Evolutionary conservation across 2,888 invertebrate genomes (phyloP), one percentile per base, ranked within the genome.

Genomic region (Mythimna impura): DNA sequence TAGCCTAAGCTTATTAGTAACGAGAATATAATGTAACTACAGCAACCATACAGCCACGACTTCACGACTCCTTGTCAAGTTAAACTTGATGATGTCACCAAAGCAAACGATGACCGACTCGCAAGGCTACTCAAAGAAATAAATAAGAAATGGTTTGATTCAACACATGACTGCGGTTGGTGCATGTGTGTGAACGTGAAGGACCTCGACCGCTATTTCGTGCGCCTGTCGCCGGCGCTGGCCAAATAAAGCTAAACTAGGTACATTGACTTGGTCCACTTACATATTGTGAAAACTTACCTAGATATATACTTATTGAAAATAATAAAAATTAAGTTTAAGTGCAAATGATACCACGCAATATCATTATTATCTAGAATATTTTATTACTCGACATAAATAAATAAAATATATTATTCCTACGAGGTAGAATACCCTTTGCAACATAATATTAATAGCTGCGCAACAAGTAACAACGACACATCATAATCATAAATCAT

Each of bases 171-270:
- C 70, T 86, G 86, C 83, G 81, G 84, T 85, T 83, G 84, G 75
- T 83, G 86, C 87, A 87, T 89, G 91, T 92, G 89, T 91, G 92
- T 90, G 90, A 91, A 89, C 91, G 92, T 90, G 90, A 91, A 91
- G 89, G 92, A 91, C 94, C 94, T 94, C 94, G 94, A 92, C 93
- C 93, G 92, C 92, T 93, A 93, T 93, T 93, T 90, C 87, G 86
- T 86, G 82, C 81, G 89, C 89, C 90, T 89, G 90, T 92, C 89
- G 86, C 90, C 86, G 79, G 83, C 83, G 86, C 89, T 86, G 79
- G 82, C 83, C 89, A 88, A 88, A 87, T 88, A 84, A 80, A 78
- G 75, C 74, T 72, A 70, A 74, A 79, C 76, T 85, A 77, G 75
- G 72, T 80, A 73, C 84, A 80, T 78, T 80, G 79, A 82, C 73